phyloP scores from a whole-genome alignment of 2,888 invertebrate species.

The Xestobium rufovillosum region DNA sequence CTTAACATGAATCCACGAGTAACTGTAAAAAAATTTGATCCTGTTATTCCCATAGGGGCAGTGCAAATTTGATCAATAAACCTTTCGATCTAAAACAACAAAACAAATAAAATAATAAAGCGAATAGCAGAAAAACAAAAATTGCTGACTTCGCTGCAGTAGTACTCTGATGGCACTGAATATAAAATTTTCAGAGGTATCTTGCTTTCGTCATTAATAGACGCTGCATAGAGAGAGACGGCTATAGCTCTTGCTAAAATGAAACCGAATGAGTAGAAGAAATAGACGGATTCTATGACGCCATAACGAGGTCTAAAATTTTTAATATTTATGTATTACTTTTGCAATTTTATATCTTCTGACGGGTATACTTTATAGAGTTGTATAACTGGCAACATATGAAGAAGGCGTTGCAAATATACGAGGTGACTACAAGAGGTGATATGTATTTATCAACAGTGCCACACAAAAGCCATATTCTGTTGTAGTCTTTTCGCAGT shows the following conservation, averaged over 20 bases:
- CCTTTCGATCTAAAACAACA: constrained; percentile 24
- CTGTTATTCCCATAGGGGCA: constrained; percentile 28
- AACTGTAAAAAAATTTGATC: constrained; percentile 31
- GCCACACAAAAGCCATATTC: constrained; percentile 53
- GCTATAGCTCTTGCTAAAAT: constrained; percentile 53
- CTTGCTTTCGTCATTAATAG: constrained; percentile 37
- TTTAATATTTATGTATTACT: too few species aligned
- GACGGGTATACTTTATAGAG: constrained; percentile 54
- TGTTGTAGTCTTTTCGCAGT: constrained; percentile 57
- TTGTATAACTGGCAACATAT: constrained; percentile 65
- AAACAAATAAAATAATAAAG: neutral
- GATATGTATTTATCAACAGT: constrained; percentile 55
- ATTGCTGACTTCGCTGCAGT: constrained; percentile 51
- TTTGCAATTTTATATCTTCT: too few species aligned
- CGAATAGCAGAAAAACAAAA: constrained; percentile 8
- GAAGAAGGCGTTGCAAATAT: constrained; percentile 64
- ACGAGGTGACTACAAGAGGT: constrained; percentile 56
- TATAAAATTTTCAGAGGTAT: constrained; percentile 45
- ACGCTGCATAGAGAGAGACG: constrained; percentile 33
- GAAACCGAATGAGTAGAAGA: constrained; percentile 57
- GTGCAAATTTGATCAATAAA: constrained; percentile 28
- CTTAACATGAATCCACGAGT: constrained; percentile 32
- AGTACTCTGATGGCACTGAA: constrained; percentile 55
- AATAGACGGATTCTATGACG: constrained; percentile 50
- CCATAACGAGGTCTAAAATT: too few species aligned